These are phyloP conservation scores for Aurelia sp. DNA, from an alignment of 30 jellyfish, hydroid and myxozoan species.

Conservation along the genomic window DNA sequence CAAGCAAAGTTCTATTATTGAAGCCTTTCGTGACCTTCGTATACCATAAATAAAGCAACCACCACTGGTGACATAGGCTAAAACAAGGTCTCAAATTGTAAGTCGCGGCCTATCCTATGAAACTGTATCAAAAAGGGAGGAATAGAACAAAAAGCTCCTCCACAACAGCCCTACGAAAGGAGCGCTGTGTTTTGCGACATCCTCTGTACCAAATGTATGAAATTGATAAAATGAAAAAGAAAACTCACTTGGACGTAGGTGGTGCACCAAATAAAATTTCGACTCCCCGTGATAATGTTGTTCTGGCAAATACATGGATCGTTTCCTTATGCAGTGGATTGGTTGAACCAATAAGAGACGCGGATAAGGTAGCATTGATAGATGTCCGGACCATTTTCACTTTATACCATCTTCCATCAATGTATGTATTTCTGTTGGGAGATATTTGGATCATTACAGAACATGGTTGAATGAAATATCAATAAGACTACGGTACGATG, in stretches of 20 bases:
- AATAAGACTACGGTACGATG: too few relatives aligned
- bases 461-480: too few relatives aligned
- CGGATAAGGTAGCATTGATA: conserved; percentile 90
- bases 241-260: conserved; percentile 46
- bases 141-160: too few relatives aligned
- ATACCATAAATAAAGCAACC: too few relatives aligned
- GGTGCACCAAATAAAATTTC: conserved; percentile 90
- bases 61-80: too few relatives aligned
- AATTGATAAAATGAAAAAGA: neutral
- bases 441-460: too few relatives aligned
- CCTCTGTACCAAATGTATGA: neutral
- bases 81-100: too few relatives aligned
- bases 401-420: conserved; percentile 92
- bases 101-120: too few relatives aligned
- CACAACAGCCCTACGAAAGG: too few relatives aligned
- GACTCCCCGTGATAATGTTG: conserved; percentile 76
- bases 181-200: neutral
- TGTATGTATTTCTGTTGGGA: conserved; percentile 67
- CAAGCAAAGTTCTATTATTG: too few relatives aligned
- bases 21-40: too few relatives aligned
- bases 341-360: conserved; percentile 70
- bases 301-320: conserved; percentile 56
- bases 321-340: conserved; percentile 69
- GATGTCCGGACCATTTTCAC: conserved; percentile 85
- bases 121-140: too few relatives aligned